Percentiles rank a stretch among this genome's conserved stretches.
phyloP scores from a whole-genome alignment of 37 sponge, comb jelly and placozoan genomes.

The Geodia barretti region DNA sequence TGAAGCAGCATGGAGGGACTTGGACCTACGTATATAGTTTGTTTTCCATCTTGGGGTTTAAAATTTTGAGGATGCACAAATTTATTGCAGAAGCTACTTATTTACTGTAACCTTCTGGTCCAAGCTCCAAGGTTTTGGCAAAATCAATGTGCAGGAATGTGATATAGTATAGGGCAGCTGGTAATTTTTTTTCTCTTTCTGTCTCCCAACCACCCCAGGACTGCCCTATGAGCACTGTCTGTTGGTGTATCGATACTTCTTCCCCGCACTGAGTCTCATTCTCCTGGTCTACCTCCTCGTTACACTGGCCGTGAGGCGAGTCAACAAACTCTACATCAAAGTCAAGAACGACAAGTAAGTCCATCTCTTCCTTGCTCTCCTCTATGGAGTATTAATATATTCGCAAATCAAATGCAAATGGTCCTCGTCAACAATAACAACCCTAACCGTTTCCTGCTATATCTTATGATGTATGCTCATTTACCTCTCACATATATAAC shows the following conservation, averaged over 20 bases:
- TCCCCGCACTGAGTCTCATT: constrained; percentile 46
- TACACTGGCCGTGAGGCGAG: constrained; percentile 41
- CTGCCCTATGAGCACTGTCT: constrained; percentile 2
- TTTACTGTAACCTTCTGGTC: no score
- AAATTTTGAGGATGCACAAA: not conserved
- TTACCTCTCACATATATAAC: no score
- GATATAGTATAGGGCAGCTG: not conserved
- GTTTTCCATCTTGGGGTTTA: not conserved
- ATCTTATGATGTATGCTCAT: no score
- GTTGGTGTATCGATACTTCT: constrained; percentile 62
- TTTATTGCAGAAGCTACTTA: no score
- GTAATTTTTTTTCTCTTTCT: not conserved
- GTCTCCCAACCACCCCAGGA: constrained; percentile 6
- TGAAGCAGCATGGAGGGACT: no score
- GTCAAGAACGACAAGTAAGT: constrained; percentile 91
- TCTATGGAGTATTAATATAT: no score
- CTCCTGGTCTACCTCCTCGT: constrained; percentile 39
- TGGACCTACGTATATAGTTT: not conserved
- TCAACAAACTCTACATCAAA: constrained; percentile 62
- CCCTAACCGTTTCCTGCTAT: no score
- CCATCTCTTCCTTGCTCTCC: no score
- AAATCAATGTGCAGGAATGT: not conserved
- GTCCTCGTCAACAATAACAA: no score
- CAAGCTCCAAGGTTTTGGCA: no score
- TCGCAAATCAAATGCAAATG: no score